A percentile compares a stretch with the other conserved stretches of the same genome.
Conservation (phyloP, 2,797 vertebrate species). For the Catamblyrhynchus diadema region DNA sequence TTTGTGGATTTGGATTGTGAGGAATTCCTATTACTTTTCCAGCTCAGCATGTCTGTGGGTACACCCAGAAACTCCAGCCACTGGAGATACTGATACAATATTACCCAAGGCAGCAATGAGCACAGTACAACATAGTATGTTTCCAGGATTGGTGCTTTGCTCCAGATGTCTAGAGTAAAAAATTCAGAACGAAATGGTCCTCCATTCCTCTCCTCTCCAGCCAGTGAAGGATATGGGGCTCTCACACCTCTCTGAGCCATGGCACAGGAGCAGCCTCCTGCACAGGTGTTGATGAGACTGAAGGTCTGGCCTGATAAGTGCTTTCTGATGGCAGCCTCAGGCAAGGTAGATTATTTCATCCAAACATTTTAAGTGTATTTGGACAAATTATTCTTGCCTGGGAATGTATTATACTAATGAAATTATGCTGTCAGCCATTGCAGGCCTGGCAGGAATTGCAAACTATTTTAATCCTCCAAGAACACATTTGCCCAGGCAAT, state of each 20-base stretch:
- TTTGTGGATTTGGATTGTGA: neutral
- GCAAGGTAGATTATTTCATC: neutral
- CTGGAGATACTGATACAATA: neutral
- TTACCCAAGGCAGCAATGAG: neutral
- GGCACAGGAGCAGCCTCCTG: fast-evolving
- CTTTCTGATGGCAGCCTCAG: neutral
- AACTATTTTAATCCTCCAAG: constrained; percentile 29
- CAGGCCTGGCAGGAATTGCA: neutral
- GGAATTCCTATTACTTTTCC: neutral
- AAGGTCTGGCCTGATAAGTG: neutral
- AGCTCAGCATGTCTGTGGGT: neutral
- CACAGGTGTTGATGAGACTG: neutral
- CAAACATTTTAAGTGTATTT: neutral
- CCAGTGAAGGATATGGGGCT: fast-evolving
- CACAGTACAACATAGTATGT: neutral
- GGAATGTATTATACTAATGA: neutral
- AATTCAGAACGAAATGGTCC: neutral
- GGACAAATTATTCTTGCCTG: neutral
- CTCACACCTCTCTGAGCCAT: fast-evolving
- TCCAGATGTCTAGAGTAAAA: neutral
- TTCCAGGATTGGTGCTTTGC: neutral
- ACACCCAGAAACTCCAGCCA: neutral
- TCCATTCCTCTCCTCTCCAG: neutral
- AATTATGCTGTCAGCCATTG: neutral
- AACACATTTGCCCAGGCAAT: constrained; percentile 2